Conservation (phyloP, 2,113 vertebrate genomes). For the Azemiops feae region DNA sequence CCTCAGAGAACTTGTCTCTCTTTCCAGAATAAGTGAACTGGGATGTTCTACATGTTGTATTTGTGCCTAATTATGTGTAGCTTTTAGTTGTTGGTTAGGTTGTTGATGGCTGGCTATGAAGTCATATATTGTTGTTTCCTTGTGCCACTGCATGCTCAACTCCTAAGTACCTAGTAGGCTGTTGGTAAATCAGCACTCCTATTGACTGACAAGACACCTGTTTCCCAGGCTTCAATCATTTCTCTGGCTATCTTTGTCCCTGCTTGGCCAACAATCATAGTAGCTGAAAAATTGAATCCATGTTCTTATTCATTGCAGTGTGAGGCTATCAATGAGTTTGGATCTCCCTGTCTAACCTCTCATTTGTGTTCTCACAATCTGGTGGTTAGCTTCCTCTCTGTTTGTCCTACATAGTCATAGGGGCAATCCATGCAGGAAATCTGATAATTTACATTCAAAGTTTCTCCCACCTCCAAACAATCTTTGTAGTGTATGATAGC, state of each 20-base stretch:
- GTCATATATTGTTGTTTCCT: neutral
- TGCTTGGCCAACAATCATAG: neutral
- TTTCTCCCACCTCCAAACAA: neutral
- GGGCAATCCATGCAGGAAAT: neutral
- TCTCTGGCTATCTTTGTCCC: neutral
- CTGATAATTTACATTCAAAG: neutral
- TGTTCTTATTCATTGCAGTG: neutral
- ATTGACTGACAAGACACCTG: neutral
- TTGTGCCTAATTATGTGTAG: neutral
- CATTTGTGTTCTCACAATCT: neutral
- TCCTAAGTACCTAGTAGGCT: neutral
- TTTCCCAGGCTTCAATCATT: neutral
- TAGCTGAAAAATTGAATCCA: neutral
- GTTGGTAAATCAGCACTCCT: neutral
- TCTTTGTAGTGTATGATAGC: neutral
- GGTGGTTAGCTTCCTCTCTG: neutral
- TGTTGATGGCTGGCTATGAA: neutral
- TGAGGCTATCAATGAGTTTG: neutral
- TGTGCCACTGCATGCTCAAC: neutral
- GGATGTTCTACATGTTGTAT: neutral
- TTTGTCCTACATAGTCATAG: neutral
- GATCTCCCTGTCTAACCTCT: neutral
- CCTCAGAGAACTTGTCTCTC: neutral
- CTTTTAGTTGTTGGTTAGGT: neutral
- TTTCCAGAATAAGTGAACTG: neutral